These are phyloP conservation scores for Chironomus riparius DNA, from an alignment of 2,888 invertebrate genomes.

Conservation along the genomic window DNA sequence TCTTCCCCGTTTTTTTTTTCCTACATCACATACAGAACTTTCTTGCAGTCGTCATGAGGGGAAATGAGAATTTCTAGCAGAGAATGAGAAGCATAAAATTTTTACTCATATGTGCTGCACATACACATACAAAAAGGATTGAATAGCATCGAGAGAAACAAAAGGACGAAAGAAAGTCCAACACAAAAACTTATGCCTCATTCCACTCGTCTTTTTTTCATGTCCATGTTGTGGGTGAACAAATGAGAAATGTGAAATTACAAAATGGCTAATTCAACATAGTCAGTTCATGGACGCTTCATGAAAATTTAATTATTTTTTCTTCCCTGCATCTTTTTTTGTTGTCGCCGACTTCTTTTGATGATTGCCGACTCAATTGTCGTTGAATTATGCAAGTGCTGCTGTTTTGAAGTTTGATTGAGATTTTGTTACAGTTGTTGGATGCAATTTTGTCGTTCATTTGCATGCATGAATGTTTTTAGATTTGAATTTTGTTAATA, in stretches of 20 bases:
- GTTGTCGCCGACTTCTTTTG: background rate
- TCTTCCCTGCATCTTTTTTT: background rate
- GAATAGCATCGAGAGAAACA: background rate
- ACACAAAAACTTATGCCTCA: background rate
- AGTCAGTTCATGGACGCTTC: background rate
- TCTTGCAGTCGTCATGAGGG: background rate
- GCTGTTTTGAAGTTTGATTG: background rate
- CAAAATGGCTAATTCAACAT: constrained; percentile 24
- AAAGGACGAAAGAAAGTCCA: constrained; percentile 10
- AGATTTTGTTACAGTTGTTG: background rate
- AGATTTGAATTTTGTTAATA: no score
- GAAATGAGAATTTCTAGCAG: background rate
- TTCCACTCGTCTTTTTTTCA: background rate
- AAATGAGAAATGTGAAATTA: background rate
- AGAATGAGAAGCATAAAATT: background rate
- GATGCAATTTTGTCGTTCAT: no score
- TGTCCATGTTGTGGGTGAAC: constrained; percentile 20
- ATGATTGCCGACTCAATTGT: background rate
- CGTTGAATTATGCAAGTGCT: background rate
- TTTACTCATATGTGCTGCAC: background rate
- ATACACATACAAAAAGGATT: background rate
- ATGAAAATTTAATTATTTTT: background rate
- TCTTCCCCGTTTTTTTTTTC: background rate
- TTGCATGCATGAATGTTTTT: no score
- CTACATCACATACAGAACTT: background rate